Conservation (phyloP, 2,888 invertebrate genomes). For the Hypselothyrea guttata region DNA sequence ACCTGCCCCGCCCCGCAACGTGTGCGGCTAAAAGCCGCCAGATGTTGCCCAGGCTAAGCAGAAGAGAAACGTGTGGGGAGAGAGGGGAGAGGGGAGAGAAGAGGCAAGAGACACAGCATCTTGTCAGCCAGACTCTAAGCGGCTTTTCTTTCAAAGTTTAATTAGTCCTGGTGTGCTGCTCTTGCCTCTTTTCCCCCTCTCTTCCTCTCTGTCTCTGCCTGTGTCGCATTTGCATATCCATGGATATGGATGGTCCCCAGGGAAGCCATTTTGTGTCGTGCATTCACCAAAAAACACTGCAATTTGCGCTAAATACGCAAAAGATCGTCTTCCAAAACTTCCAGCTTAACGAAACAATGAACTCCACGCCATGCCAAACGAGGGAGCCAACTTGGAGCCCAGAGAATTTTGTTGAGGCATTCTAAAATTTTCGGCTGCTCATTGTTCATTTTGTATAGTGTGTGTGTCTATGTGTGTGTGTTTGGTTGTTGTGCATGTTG, state of each 20-base stretch:
- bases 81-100: no score
- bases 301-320: constrained; percentile 66
- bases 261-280: constrained; percentile 50
- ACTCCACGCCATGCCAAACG: background rate
- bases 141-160: constrained; percentile 70
- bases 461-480: constrained; percentile 11
- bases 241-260: constrained; percentile 37
- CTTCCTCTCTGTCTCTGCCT: no score
- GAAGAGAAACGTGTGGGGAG: no score
- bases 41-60: constrained; percentile 70
- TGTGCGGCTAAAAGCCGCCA: constrained; percentile 69
- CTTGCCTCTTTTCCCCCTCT: no score
- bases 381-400: constrained; percentile 43
- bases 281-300: constrained; percentile 52
- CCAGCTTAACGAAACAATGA: constrained; percentile 31
- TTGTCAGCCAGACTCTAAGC: constrained; percentile 50
- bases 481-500: constrained; percentile 42
- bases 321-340: constrained; percentile 39
- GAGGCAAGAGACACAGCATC: constrained; percentile 13
- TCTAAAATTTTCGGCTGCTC: constrained; percentile 8
- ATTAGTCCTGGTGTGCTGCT: constrained; percentile 61
- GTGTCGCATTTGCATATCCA: constrained; percentile 66
- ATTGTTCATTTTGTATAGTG: constrained; percentile 37
- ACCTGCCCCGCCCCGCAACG: constrained; percentile 51
- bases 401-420: constrained; percentile 44